Evolutionary conservation across 2,888 invertebrate species (phyloP).

Genomic region (Pinctada fucata): DNA sequence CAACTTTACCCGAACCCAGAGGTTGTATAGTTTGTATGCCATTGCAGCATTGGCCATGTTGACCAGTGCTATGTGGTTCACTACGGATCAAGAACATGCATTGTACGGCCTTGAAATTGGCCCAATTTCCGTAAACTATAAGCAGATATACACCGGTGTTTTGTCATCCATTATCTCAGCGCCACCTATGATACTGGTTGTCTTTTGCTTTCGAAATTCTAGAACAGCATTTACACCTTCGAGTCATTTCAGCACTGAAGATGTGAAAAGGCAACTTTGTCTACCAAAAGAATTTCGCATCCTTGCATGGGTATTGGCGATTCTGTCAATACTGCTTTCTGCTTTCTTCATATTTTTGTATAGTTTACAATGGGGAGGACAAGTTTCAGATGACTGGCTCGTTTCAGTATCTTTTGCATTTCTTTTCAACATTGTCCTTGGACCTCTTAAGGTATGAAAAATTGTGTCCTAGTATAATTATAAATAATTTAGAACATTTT

Average conservation of each 20-base stretch:
- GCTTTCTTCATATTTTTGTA: conserved; percentile 75
- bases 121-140: conserved; percentile 17
- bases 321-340: too few species aligned
- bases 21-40: conserved; percentile 4
- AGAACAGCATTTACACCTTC: background rate
- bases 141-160: conserved; percentile 18
- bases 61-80: conserved; percentile 26
- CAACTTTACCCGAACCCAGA: conserved; percentile 14
- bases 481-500: too few species aligned
- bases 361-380: conserved; percentile 73
- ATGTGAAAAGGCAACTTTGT: too few species aligned
- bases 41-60: conserved; percentile 15
- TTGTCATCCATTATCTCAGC: conserved; percentile 7
- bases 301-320: too few species aligned
- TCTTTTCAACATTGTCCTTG: conserved; percentile 34
- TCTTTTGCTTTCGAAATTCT: conserved; percentile 15
- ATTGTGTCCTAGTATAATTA: too few species aligned
- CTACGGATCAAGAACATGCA: background rate
- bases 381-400: conserved; percentile 73
- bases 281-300: too few species aligned
- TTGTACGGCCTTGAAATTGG: conserved; percentile 12
- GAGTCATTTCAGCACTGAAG: too few species aligned
- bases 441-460: too few species aligned
- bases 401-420: conserved; percentile 48
- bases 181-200: conserved; percentile 8